Evolutionary conservation across 2,113 vertebrate species (phyloP).

Genomic region (Setophaga petechia): DNA sequence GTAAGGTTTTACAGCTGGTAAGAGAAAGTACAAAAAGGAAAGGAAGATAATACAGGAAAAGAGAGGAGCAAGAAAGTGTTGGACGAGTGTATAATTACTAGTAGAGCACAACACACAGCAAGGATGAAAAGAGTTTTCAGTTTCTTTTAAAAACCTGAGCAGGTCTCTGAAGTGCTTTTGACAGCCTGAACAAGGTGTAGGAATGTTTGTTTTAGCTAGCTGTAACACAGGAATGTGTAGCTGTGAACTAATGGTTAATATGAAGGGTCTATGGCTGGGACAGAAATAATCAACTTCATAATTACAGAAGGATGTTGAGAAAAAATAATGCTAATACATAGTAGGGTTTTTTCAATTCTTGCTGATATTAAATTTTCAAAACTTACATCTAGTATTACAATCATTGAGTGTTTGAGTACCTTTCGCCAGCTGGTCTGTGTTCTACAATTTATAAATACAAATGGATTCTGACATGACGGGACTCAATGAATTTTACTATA

Average conservation of each 20-base stretch:
- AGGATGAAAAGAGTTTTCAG: neutral
- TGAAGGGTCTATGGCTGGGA: neutral
- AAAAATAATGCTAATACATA: neutral
- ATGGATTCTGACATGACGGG: neutral
- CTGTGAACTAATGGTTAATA: neutral
- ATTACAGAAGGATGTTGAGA: neutral
- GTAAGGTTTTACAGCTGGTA: neutral
- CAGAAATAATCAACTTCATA: neutral
- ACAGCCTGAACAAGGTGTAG: neutral
- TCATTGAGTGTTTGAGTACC: neutral
- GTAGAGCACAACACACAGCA: neutral
- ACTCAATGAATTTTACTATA: neutral
- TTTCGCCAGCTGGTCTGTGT: neutral
- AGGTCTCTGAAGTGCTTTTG: neutral
- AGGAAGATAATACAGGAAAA: neutral
- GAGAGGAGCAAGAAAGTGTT: neutral
- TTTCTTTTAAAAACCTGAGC: neutral
- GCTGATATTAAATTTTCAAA: neutral
- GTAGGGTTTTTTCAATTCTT: neutral
- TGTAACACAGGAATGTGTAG: neutral
- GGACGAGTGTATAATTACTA: neutral
- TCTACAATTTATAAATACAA: neutral
- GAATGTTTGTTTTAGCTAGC: neutral
- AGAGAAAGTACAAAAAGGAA: neutral
- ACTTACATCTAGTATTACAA: neutral